Base-by-base conservation (phyloP, 2,797 vertebrate species). In the Danio choprae region DNA sequence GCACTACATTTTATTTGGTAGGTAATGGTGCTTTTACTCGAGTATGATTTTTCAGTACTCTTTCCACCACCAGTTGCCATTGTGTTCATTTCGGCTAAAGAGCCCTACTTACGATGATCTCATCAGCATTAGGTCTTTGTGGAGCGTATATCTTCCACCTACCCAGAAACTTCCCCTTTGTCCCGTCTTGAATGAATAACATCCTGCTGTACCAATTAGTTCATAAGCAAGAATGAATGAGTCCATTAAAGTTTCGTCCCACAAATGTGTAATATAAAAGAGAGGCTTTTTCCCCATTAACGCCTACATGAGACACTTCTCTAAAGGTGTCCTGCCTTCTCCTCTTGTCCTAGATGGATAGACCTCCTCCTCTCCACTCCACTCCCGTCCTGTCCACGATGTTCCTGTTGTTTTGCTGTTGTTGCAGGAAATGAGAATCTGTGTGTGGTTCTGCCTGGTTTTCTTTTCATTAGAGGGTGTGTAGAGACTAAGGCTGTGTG, bases 211-310 rank as follows among this genome's bases (percentile, higher is more conserved):
- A 65, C 58, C 68, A 79, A 72, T 84, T 62, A 76, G 59, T 72
- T 84, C 43, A 67, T 22, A 22, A 59, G 59, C 65, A 72, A 51
- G 44, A 22, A 48, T 60, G 63, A 67, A 62, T 70, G 59, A 74
- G 70, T 85, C 75, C 81, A 83, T 85, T 85, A 83, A 79, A 69
- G 40, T 79, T 65, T 83, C 74, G 65, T 81, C 70, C 53, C 75
- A 73, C 55, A 55, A 71, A 69, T 79, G 44, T 62, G 55, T 51
- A 74, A 59, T 59, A 38, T 62, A 77, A 67, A 56, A 83, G 29
- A 75, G 73, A 80, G 62, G 64, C 59, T 44, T 74, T 38, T 81
- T 62, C 64, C 63, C 77, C 68, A 64, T 77, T 74, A 69, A 73
- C 56, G 70, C 68, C 64, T 40, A 67, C 71, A 77, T 58, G 43